phyloP scores from a whole-genome alignment of 2,888 invertebrate species.

The Rotaria magnacalcarata region DNA sequence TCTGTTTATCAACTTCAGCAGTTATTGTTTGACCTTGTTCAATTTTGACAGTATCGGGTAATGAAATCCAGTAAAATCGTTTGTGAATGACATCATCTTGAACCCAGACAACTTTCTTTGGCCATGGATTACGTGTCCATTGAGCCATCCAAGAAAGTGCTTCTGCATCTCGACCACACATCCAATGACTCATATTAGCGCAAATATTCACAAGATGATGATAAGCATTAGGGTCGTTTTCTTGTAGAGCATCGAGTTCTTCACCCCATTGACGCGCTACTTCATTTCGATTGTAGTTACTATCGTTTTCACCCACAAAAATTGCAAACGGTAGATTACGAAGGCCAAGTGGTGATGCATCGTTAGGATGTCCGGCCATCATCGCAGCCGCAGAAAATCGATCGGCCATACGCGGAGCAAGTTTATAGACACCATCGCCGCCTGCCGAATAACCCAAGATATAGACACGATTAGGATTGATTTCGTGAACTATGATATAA shows the following conservation, averaged over 20 bases:
- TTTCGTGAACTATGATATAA: background rate
- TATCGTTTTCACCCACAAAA: background rate
- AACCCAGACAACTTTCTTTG: background rate
- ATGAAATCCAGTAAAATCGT: background rate
- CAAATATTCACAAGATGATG: background rate
- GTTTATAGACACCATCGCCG: background rate
- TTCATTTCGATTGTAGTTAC: background rate
- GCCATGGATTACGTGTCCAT: conserved; percentile 26
- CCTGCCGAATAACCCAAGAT: background rate
- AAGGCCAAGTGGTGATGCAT: background rate
- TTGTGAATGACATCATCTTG: background rate
- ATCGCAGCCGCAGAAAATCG: background rate
- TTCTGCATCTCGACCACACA: background rate
- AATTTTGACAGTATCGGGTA: background rate
- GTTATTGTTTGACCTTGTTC: background rate
- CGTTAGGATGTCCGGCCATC: conserved; percentile 14
- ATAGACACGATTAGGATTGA: background rate
- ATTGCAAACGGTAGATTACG: conserved; percentile 7
- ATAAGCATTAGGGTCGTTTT: background rate
- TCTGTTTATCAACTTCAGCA: background rate
- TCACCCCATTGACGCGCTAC: background rate
- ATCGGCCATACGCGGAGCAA: conserved; percentile 1
- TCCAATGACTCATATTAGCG: background rate
- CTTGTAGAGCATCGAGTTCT: background rate
- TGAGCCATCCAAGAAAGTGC: background rate